Conservation (phyloP, 2,888 invertebrate species). For the Drosophila anomalata region DNA sequence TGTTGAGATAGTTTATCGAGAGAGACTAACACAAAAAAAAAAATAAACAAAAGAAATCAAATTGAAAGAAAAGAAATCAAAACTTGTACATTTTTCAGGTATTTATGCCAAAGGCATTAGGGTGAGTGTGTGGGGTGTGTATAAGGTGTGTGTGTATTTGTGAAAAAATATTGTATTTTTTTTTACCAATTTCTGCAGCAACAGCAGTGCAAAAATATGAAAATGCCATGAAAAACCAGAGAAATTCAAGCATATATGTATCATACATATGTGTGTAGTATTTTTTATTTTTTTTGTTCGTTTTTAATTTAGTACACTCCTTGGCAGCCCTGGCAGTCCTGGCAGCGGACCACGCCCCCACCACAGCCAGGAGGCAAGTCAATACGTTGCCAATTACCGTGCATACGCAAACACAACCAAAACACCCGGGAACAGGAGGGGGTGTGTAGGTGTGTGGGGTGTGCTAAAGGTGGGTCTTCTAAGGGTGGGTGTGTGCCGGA, state of each 20-base stretch:
- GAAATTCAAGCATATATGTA: slow-evolving; percentile 6
- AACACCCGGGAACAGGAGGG: background rate
- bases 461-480: too few species aligned
- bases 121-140: slow-evolving; percentile 1
- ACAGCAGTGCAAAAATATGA: background rate
- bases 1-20: background rate
- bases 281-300: slow-evolving; percentile 2
- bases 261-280: too few species aligned
- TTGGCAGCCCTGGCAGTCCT: slow-evolving; percentile 2
- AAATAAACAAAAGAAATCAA: slow-evolving; percentile 26
- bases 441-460: background rate
- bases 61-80: slow-evolving; percentile 26
- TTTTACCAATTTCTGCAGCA: slow-evolving; percentile 10
- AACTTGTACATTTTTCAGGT: slow-evolving; percentile 13
- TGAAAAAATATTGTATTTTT: slow-evolving; percentile 17
- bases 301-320: slow-evolving; percentile 37
- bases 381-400: slow-evolving; percentile 53
- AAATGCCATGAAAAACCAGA: background rate
- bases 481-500: background rate
- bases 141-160: background rate
- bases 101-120: slow-evolving; percentile 16
- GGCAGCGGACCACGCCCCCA: slow-evolving; percentile 10
- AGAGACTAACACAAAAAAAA: background rate
- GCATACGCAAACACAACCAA: slow-evolving; percentile 26
- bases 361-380: slow-evolving; percentile 30